Evolutionary conservation across 2,113 vertebrate genomes (phyloP).

Genomic region (Rhea americana): DNA sequence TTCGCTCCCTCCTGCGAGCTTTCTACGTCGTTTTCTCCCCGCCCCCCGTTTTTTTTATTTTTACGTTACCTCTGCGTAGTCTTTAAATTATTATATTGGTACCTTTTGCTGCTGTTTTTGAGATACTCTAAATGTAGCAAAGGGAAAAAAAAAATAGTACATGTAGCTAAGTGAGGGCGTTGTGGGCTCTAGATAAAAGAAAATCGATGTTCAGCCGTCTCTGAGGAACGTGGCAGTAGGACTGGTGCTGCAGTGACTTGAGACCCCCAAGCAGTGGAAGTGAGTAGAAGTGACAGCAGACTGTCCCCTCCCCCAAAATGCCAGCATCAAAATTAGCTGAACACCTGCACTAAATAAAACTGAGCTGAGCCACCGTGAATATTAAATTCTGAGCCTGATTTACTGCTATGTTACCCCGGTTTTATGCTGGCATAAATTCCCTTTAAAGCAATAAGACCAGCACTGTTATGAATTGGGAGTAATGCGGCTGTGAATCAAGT

Average conservation of each 20-base stretch:
- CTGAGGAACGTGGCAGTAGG: neutral
- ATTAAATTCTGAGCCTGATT: slow-evolving; percentile 34
- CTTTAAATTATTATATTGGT: slow-evolving; percentile 21
- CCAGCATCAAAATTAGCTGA: slow-evolving; percentile 26
- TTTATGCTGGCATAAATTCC: slow-evolving; percentile 43
- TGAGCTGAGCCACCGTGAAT: neutral
- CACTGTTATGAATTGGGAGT: neutral
- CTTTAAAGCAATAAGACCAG: slow-evolving; percentile 10
- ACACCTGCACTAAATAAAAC: slow-evolving; percentile 49
- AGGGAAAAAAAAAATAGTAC: neutral
- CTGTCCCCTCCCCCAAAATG: neutral
- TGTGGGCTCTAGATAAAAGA: neutral
- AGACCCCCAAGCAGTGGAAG: neutral
- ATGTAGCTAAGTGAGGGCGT: neutral
- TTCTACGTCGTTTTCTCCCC: neutral
- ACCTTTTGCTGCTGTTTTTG: neutral
- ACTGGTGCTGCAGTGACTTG: neutral
- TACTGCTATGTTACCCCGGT: neutral
- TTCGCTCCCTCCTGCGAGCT: slow-evolving; percentile 30
- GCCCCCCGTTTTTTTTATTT: neutral
- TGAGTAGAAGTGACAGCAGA: neutral
- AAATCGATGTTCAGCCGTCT: neutral
- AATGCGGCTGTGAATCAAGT: neutral
- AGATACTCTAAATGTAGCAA: neutral
- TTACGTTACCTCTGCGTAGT: slow-evolving; percentile 6